A percentile compares a stretch with the other conserved stretches of the same genome.
phyloP scores from a whole-genome alignment of 2,113 vertebrate genomes.

The Carassius carassius region DNA sequence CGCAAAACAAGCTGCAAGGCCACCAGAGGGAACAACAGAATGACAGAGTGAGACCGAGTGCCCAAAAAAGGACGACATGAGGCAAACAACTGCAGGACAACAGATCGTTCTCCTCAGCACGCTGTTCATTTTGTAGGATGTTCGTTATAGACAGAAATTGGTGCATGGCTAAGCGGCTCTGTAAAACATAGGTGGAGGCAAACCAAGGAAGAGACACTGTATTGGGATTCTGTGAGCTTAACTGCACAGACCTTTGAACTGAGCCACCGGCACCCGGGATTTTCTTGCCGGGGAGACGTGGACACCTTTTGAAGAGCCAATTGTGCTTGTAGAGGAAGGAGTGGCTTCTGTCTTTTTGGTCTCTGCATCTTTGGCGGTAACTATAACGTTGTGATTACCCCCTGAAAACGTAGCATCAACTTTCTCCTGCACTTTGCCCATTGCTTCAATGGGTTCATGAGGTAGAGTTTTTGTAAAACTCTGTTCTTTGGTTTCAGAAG shows the following conservation, averaged over 20 bases:
- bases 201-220: slow-evolving; percentile 57
- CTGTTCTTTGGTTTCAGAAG: background rate
- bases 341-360: slow-evolving; percentile 48
- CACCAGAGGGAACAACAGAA: slow-evolving; percentile 57
- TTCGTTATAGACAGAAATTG: slow-evolving; percentile 56
- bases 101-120: slow-evolving; percentile 65
- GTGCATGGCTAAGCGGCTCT: slow-evolving; percentile 64
- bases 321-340: slow-evolving; percentile 40
- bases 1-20: slow-evolving; percentile 60
- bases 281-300: slow-evolving; percentile 68
- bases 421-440: background rate
- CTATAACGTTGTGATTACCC: background rate
- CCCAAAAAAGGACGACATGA: slow-evolving; percentile 46
- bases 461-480: background rate
- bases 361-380: slow-evolving; percentile 49
- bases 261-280: slow-evolving; percentile 73
- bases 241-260: slow-evolving; percentile 78
- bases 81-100: slow-evolving; percentile 52
- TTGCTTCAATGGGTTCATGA: slow-evolving; percentile 25
- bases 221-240: slow-evolving; percentile 63
- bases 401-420: background rate
- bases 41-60: slow-evolving; percentile 57
- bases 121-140: slow-evolving; percentile 54
- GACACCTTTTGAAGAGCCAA: slow-evolving; percentile 60
- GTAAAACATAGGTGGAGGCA: slow-evolving; percentile 67